Evolutionary conservation across 2,888 invertebrate genomes (phyloP).

Genomic region (Drosophila longiperda): DNA sequence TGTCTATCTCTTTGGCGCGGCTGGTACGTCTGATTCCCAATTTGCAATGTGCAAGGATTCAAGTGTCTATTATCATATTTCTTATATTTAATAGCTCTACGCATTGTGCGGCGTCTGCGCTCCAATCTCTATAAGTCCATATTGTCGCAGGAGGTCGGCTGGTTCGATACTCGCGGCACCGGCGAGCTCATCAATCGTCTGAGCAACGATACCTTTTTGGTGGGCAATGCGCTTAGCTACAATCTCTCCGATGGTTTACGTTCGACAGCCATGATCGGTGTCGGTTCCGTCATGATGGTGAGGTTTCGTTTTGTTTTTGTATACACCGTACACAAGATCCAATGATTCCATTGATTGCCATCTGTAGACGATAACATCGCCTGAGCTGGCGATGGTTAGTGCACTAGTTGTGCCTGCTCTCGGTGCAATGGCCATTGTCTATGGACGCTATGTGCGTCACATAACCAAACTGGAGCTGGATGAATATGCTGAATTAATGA

Average conservation of each 20-base stretch:
- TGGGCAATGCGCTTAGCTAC: conserved; percentile 95
- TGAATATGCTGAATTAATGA: conserved; percentile 87
- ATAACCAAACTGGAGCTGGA: conserved; percentile 93
- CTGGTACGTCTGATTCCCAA: conserved; percentile 87
- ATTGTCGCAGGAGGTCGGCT: conserved; percentile 94
- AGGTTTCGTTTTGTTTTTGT: neutral
- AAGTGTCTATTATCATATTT: neutral
- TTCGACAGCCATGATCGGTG: conserved; percentile 93
- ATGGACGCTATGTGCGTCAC: conserved; percentile 93
- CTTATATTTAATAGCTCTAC: conserved; percentile 88
- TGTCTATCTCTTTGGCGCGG: conserved; percentile 95
- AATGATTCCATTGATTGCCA: neutral
- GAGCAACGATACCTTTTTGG: conserved; percentile 95
- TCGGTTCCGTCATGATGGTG: conserved; percentile 98
- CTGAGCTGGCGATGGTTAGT: conserved; percentile 94
- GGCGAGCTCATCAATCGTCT: conserved; percentile 96
- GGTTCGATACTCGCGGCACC: conserved; percentile 95
- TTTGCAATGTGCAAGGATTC: neutral
- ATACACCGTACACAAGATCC: neutral
- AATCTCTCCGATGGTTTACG: conserved; percentile 98
- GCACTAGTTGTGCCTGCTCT: conserved; percentile 95
- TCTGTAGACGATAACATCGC: conserved; percentile 94
- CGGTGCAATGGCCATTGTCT: conserved; percentile 92
- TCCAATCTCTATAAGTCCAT: conserved; percentile 92
- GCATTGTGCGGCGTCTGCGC: conserved; percentile 93